These are phyloP conservation scores for Misgurnus anguillicaudatus DNA, from an alignment of 2,113 vertebrate species.

Conservation along the genomic window DNA sequence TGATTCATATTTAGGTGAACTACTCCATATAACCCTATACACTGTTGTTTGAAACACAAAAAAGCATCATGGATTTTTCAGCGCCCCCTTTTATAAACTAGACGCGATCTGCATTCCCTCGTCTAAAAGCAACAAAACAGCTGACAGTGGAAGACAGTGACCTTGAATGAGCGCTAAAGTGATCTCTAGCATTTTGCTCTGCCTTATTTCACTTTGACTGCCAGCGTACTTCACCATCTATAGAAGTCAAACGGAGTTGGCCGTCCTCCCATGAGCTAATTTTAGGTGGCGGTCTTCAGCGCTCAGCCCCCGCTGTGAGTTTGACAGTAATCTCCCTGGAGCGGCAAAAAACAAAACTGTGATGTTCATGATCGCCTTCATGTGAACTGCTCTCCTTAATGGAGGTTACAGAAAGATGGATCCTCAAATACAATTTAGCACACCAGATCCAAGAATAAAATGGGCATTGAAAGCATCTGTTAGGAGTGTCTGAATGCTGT, in stretches of 20 bases:
- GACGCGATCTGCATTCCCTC: conserved; percentile 31
- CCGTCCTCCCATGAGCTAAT: conserved; percentile 80
- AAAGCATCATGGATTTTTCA: background rate
- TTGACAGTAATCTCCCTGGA: conserved; percentile 34
- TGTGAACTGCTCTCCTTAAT: conserved; percentile 3
- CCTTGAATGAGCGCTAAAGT: conserved; percentile 82
- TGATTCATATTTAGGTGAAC: no score
- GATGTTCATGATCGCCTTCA: conserved; percentile 8
- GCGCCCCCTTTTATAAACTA: conserved; percentile 8
- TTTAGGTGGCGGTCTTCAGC: conserved; percentile 80
- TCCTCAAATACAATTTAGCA: background rate
- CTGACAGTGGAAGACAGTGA: conserved; percentile 86
- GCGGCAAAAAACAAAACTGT: conserved; percentile 23
- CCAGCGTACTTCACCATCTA: conserved; percentile 94
- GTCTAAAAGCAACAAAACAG: conserved; percentile 66
- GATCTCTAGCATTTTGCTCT: conserved; percentile 85
- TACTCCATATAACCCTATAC: background rate
- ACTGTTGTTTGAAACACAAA: background rate
- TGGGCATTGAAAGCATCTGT: no score
- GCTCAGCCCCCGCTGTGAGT: conserved; percentile 43
- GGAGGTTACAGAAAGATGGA: conserved; percentile 3
- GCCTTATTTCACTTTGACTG: conserved; percentile 85
- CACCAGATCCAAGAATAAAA: no score
- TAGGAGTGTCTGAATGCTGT: no score
- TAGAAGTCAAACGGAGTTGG: conserved; percentile 89